These are phyloP conservation scores for Chrysomallon squamiferum DNA, from an alignment of 1,140 invertebrate species.

Conservation along the genomic window DNA sequence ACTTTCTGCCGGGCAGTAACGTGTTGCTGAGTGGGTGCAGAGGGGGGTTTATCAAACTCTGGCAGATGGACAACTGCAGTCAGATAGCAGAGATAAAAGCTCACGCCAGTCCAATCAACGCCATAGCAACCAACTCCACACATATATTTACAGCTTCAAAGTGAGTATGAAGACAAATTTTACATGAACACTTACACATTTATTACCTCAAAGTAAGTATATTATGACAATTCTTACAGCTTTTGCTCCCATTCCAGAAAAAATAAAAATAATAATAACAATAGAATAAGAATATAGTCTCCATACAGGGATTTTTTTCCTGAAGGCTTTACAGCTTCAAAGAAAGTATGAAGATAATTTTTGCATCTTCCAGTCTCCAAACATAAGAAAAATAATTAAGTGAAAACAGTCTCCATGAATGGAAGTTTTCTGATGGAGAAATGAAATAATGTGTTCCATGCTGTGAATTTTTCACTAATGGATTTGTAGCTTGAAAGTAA, in stretches of 20 bases:
- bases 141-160: constrained; percentile 79
- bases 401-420: no score
- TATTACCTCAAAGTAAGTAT: background rate
- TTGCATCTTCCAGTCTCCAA: no score
- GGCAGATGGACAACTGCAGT: constrained; percentile 73
- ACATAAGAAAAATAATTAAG: no score
- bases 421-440: no score
- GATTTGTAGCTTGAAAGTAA: no score
- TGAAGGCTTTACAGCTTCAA: background rate
- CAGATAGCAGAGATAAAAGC: constrained; percentile 77
- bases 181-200: no score
- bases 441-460: no score
- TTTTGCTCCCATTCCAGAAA: background rate
- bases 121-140: constrained; percentile 75
- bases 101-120: constrained; percentile 78
- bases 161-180: no score
- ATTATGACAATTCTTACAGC: background rate
- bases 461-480: no score
- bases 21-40: constrained; percentile 79
- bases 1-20: constrained; percentile 69
- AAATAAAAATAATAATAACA: background rate
- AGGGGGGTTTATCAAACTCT: constrained; percentile 76
- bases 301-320: background rate
- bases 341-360: background rate
- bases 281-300: background rate